Percentiles rank a stretch among this genome's conserved stretches.
These are phyloP conservation scores for Anableps anableps DNA, from an alignment of 2,797 vertebrate species.

Conservation along the genomic window DNA sequence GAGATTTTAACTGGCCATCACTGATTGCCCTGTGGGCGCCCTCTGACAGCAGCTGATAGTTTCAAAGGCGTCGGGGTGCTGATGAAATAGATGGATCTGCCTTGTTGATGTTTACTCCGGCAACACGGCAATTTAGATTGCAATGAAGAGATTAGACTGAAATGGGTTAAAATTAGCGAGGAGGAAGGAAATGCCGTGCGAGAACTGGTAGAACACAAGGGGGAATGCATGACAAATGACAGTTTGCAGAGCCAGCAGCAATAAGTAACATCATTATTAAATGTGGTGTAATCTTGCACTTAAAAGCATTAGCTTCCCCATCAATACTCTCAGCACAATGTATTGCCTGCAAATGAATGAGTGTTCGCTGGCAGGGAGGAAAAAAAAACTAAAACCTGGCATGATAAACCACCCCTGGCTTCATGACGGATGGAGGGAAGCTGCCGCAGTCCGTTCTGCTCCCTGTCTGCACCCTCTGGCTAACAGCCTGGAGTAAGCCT, in stretches of 20 bases:
- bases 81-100: slow-evolving; percentile 65
- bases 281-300: slow-evolving; percentile 79
- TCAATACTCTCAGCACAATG: slow-evolving; percentile 73
- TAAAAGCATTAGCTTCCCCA: slow-evolving; percentile 76
- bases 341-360: slow-evolving; percentile 74
- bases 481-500: slow-evolving; percentile 75
- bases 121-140: slow-evolving; percentile 37
- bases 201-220: slow-evolving; percentile 56
- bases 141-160: slow-evolving; percentile 51
- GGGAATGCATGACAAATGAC: slow-evolving; percentile 70
- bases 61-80: slow-evolving; percentile 60
- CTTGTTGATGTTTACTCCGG: slow-evolving; percentile 48
- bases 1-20: slow-evolving; percentile 58
- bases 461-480: slow-evolving; percentile 74
- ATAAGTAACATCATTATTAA: slow-evolving; percentile 80
- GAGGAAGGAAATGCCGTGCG: slow-evolving; percentile 7
- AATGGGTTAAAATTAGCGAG: slow-evolving; percentile 51
- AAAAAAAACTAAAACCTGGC: slow-evolving; percentile 61
- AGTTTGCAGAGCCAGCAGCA: slow-evolving; percentile 71
- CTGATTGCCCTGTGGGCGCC: slow-evolving; percentile 49
- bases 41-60: slow-evolving; percentile 49
- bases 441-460: slow-evolving; percentile 62
- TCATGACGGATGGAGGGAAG: slow-evolving; percentile 73
- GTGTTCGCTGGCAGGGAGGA: slow-evolving; percentile 57
- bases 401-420: slow-evolving; percentile 75